Evolutionary conservation across 2,888 invertebrate genomes (phyloP).

Genomic region (Desoria tigrina): DNA sequence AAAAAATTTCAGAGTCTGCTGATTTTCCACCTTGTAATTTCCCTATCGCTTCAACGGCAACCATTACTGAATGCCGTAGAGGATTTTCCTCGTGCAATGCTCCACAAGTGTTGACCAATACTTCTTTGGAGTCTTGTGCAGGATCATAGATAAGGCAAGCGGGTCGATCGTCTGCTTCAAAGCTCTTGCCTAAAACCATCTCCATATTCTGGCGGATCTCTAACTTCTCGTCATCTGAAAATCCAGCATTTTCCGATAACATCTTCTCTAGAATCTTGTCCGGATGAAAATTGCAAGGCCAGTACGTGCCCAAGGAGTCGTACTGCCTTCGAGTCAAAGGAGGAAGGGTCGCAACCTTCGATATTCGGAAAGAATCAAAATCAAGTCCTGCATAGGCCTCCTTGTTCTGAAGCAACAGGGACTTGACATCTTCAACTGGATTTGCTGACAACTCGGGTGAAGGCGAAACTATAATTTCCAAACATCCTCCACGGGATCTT

Average conservation of each 20-base stretch:
- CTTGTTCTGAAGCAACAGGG: conserved; percentile 1
- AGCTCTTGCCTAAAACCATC: conserved; percentile 63
- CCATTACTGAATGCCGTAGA: conserved; percentile 79
- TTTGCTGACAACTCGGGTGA: not conserved
- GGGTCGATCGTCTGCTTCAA: conserved; percentile 22
- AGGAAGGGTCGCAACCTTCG: conserved; percentile 63
- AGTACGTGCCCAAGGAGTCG: conserved; percentile 63
- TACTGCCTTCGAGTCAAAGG: conserved; percentile 71
- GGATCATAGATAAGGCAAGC: conserved; percentile 77
- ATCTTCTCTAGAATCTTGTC: conserved; percentile 72
- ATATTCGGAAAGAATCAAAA: conserved; percentile 23
- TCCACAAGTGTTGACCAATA: conserved; percentile 68
- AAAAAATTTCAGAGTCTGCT: not conserved
- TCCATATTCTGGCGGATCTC: conserved; percentile 65
- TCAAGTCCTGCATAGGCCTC: conserved; percentile 19
- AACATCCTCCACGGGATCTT: conserved; percentile 30
- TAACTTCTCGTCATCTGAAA: conserved; percentile 61
- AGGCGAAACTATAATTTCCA: conserved; percentile 41
- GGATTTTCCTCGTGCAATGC: conserved; percentile 63
- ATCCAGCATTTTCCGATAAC: conserved; percentile 63
- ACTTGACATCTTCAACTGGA: conserved; percentile 22
- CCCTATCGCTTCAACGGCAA: conserved; percentile 82
- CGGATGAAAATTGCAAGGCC: conserved; percentile 85
- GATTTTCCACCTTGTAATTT: conserved; percentile 69
- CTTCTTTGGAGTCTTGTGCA: conserved; percentile 58